phyloP scores from a whole-genome alignment of 2,888 invertebrate species.

The Agrotis ipsilon region DNA sequence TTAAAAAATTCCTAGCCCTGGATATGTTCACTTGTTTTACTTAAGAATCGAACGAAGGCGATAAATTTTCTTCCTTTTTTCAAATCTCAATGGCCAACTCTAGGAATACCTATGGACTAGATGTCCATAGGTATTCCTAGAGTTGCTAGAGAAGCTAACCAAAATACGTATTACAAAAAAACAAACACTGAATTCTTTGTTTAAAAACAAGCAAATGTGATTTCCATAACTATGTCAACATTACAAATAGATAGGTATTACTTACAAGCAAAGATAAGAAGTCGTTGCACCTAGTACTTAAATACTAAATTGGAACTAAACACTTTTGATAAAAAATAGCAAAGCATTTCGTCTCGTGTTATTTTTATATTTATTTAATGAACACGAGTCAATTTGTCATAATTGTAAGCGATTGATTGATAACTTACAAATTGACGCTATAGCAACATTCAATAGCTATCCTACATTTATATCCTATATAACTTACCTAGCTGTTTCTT shows the following conservation, averaged over 20 bases:
- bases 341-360: not conserved
- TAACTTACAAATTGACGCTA: not conserved
- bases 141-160: too few species aligned
- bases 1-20: too few species aligned
- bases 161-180: not conserved
- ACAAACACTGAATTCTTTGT: slow-evolving; percentile 5
- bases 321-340: not conserved
- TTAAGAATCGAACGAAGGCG: too few species aligned
- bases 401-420: slow-evolving; percentile 15
- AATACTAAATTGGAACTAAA: not conserved
- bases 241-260: too few species aligned
- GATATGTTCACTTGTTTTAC: too few species aligned
- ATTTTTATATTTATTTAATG: slow-evolving; percentile 26
- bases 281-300: slow-evolving; percentile 1
- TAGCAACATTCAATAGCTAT: not conserved
- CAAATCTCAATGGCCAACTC: too few species aligned
- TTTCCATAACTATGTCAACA: not conserved
- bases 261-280: slow-evolving; percentile 16
- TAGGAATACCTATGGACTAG: too few species aligned
- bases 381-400: slow-evolving; percentile 6
- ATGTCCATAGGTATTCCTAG: too few species aligned
- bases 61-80: too few species aligned
- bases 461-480: too few species aligned
- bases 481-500: too few species aligned
- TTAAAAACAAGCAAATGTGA: not conserved